Evolutionary conservation across 2,888 invertebrate genomes (phyloP).

Genomic region (Amphipoea oculea): DNA sequence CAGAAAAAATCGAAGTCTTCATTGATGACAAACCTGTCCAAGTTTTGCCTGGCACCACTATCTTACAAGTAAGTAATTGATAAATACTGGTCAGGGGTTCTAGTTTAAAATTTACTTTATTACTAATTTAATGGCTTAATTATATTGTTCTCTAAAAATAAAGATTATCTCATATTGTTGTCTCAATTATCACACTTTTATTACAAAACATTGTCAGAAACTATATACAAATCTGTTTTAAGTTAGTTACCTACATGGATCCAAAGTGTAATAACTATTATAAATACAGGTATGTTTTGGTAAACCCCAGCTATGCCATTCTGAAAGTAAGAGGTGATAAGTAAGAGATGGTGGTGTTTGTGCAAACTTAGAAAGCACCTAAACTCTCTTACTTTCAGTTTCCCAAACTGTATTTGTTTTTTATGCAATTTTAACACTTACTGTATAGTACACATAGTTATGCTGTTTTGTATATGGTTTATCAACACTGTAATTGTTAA

Average conservation of each 20-base stretch:
- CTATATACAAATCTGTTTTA: neutral
- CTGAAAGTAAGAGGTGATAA: neutral
- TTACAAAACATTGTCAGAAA: too few relatives aligned
- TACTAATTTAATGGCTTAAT: neutral
- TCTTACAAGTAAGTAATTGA: slow-evolving; percentile 94
- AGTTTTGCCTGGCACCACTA: slow-evolving; percentile 99
- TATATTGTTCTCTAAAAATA: neutral
- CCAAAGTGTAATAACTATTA: neutral
- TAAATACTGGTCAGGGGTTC: neutral
- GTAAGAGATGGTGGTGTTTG: too few relatives aligned
- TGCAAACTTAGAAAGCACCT: neutral
- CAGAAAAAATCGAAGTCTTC: slow-evolving; percentile 97
- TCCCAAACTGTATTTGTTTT: neutral
- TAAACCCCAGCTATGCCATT: neutral
- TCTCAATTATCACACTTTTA: neutral
- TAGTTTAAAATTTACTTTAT: neutral
- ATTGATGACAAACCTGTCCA: slow-evolving; percentile 98
- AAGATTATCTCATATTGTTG: neutral
- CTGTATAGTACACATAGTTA: neutral
- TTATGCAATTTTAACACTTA: neutral
- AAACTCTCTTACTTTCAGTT: neutral
- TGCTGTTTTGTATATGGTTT: neutral
- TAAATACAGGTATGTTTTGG: neutral
- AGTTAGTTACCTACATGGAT: neutral
- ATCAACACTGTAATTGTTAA: neutral